Base-by-base conservation (phyloP, 2,888 invertebrate species). In the Phyllotreta cruciferae region DNA sequence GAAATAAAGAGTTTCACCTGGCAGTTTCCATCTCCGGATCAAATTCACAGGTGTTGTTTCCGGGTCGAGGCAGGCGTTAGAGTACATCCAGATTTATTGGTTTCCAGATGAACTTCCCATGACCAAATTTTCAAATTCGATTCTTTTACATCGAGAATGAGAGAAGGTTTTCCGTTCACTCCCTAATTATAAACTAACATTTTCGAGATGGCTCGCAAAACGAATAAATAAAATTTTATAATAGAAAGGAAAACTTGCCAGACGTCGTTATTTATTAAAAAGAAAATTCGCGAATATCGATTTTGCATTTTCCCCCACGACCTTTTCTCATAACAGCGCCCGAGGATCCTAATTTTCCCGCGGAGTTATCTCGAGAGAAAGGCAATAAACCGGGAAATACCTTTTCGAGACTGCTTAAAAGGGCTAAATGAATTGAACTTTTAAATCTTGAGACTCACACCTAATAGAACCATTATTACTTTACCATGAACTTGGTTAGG, bases 341-440 rank as follows among this genome's bases (percentile, higher is more conserved):
- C 41, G 37, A 38, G 37, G 37, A 39, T 24, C 53, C 13, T 39
- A 54, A 54, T 54, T 54, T 39, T 13, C 24, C 53, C 36, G 39
- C 39, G 24, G 39, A 54, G 14, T 54, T 54, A 54, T 54, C 53
- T 41, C 39, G 39, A 54, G 53, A 54, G 53, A 9, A 39, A 11
- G 39, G 53, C 24, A 54, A 54, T 54, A 54, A 54, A 54, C 38
- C 39, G 39, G 13, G 36, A 54, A 54, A 54, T 54, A 54, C 39
- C 39, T 54, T 36, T 39, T 54, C 14, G 8, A 37, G 39, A 39
- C 38, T 54, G n/a, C 37, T 54, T 38, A 39, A 14, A 10, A 7
- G 39, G 14, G 41, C 9, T 14, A 39, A 54, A 54, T 54, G 38
- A 54, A 54, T 54, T 54, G 53, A 39, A 54, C 53, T 54, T 54